These are phyloP conservation scores for Cryptocephalus primarius DNA, from an alignment of 2,888 invertebrate genomes.

Conservation along the genomic window DNA sequence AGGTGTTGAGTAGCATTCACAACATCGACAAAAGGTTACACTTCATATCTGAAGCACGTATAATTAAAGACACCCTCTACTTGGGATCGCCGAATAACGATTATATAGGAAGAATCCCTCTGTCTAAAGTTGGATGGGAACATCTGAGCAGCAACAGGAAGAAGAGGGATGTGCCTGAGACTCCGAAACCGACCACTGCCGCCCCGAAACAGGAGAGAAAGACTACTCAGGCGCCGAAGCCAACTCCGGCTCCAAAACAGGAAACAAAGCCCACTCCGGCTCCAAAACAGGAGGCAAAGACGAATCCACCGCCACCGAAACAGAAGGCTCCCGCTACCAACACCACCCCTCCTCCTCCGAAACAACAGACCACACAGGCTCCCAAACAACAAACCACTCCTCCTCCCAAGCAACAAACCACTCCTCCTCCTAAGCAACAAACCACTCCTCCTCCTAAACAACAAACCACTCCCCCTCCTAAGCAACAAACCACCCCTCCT, in stretches of 20 bases:
- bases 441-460: constrained; percentile 13
- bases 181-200: constrained; percentile 13
- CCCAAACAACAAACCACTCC: constrained; percentile 13
- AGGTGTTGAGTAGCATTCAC: constrained; percentile 55
- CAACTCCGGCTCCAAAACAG: constrained; percentile 1
- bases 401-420: constrained; percentile 7
- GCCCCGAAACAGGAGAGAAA: constrained; percentile 15
- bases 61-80: constrained; percentile 52
- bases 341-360: constrained; percentile 16
- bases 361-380: constrained; percentile 14
- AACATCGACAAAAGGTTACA: constrained; percentile 29
- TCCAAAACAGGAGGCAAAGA: constrained; percentile 13
- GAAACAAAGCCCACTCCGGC: constrained; percentile 11
- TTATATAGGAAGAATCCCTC: constrained; percentile 53
- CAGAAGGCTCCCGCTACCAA: constrained; percentile 14
- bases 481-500: neutral
- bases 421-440: constrained; percentile 8
- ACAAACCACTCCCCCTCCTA: neutral
- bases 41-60: constrained; percentile 49
- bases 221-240: constrained; percentile 2
- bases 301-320: constrained; percentile 19
- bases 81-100: constrained; percentile 59
- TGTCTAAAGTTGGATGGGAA: constrained; percentile 39
- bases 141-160: constrained; percentile 16
- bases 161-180: constrained; percentile 5